Evolutionary conservation across 2,797 vertebrate genomes (phyloP), one percentile per base, ranked within the genome.

Genomic region (Urosaurus nigricauda): DNA sequence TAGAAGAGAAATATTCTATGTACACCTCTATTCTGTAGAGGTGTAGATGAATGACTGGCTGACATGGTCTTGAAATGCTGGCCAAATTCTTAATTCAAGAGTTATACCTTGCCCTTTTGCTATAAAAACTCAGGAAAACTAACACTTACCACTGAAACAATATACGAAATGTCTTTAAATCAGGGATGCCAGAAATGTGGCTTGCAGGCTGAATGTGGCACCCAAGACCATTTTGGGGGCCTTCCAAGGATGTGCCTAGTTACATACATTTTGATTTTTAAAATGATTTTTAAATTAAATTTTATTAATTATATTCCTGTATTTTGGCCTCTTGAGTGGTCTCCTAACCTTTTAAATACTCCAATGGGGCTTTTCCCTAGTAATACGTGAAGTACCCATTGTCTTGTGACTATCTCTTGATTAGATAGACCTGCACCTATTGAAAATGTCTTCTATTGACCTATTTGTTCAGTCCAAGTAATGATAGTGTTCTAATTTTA

Each of bases 1-100:
- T 40, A 77, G 60, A 47, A 86, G 83, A 89, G 83, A 87, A 74
- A 73, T 56, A 85, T 86, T 86, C 87, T 77, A 73, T 43, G 87
- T 86, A 84, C 40, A 80, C 0, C 0, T n/a, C n/a, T n/a, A 71
- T 35, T 29, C 47, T 79, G 11, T 35, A 78, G 12, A 89, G 63
- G 47, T 74, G 12, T 17, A 12, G 58, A 86, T n/a, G 58, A 51
- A 13, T 53, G 88, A 9, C 47, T 47, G 2, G 2, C 60, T 56
- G 71, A 86, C 60, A 32, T 63, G 17, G 3, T 83, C 65, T 29
- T 78, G 75, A 86, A 78, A 5, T 47, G 37, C 58, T 65, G 56
- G 63, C 58, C 73, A 86, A 65, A 5, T 21, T 40, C 73, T 77
- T 65, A 47, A 68, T 26, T 12, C 32, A 29, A 78, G 40, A 78